These are phyloP conservation scores for Cerastis leucographa DNA, from an alignment of 2,888 invertebrate genomes.

Conservation along the genomic window DNA sequence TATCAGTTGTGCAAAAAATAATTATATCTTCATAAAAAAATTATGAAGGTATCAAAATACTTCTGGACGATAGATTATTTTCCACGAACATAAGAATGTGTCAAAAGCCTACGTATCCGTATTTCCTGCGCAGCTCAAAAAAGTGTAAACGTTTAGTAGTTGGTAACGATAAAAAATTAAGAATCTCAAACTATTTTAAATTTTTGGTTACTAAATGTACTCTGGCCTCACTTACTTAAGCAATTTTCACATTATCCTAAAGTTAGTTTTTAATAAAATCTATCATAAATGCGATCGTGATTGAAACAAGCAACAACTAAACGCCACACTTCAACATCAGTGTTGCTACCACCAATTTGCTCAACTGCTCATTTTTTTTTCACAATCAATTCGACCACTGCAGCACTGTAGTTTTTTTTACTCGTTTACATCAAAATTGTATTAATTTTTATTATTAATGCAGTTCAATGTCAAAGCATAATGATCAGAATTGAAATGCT, in stretches of 20 bases:
- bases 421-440: background rate
- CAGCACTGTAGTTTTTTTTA: background rate
- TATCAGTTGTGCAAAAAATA: background rate
- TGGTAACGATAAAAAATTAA: background rate
- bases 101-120: conserved; percentile 32
- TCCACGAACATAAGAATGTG: background rate
- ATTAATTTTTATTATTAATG: background rate
- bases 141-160: background rate
- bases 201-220: background rate
- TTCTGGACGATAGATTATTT: background rate
- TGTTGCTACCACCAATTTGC: conserved; percentile 23
- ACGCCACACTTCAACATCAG: background rate
- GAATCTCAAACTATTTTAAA: background rate
- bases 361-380: conserved; percentile 16
- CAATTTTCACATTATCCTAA: background rate
- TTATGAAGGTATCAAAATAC: background rate
- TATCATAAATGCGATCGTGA: background rate
- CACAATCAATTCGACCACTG: too few relatives aligned
- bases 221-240: background rate
- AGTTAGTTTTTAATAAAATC: background rate
- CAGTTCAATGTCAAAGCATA: background rate
- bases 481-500: background rate
- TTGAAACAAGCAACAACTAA: conserved; percentile 24
- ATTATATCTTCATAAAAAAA: background rate
- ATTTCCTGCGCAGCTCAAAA: background rate